Percentiles rank a stretch among this genome's conserved stretches.
phyloP scores from a whole-genome alignment of 2,797 vertebrate species.

The Loriculus beryllinus region DNA sequence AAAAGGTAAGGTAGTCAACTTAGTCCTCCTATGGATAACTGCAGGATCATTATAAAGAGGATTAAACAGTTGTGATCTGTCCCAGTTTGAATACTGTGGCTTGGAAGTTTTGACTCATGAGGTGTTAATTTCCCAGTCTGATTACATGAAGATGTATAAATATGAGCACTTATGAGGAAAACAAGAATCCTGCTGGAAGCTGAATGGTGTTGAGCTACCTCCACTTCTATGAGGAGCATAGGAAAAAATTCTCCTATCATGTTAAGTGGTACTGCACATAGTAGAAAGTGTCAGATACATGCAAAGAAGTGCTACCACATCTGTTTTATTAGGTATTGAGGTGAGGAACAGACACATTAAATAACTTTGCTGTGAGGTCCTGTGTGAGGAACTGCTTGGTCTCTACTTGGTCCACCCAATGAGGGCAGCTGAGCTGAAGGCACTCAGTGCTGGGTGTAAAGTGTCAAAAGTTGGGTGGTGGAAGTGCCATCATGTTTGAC shows the following conservation, averaged over 20 bases:
- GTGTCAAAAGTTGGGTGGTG: neutral
- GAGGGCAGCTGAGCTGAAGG: neutral
- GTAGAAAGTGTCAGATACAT: neutral
- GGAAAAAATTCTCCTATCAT: neutral
- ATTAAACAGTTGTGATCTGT: neutral
- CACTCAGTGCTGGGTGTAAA: neutral
- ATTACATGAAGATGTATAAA: neutral
- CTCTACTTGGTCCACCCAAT: neutral
- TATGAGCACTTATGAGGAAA: neutral
- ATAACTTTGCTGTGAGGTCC: neutral
- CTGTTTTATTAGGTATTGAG: neutral
- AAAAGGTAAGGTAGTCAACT: accelerated
- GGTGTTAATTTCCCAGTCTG: neutral
- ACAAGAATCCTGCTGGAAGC: neutral
- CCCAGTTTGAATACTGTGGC: neutral
- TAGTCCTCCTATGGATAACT: neutral
- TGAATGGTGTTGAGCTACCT: neutral
- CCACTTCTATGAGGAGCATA: neutral
- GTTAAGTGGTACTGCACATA: neutral
- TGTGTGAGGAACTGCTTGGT: neutral
- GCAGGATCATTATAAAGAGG: neutral
- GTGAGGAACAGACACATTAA: neutral
- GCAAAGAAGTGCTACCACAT: neutral
- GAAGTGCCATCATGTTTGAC: neutral
- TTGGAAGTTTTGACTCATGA: neutral